A percentile compares a stretch with the other conserved stretches of the same genome.
phyloP scores from a whole-genome alignment of 92 coral and sea anemone species.

The Palythoa grandiflora region DNA sequence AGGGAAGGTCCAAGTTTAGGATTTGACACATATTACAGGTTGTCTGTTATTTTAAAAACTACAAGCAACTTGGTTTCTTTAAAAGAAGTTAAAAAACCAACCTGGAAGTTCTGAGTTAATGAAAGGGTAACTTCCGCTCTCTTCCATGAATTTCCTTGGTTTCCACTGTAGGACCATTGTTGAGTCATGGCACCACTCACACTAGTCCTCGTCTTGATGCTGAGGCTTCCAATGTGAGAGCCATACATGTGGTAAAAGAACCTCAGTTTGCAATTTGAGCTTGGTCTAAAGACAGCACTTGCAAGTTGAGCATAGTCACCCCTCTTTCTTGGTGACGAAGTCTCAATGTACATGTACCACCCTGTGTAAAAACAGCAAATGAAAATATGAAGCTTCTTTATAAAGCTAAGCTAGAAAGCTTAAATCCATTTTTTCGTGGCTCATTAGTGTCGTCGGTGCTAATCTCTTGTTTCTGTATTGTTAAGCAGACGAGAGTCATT shows the following conservation, averaged over 20 bases:
- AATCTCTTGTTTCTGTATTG: no score
- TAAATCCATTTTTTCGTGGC: no score
- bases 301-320: conserved; percentile 85
- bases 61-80: no score
- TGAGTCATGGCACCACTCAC: conserved; percentile 58
- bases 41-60: background rate
- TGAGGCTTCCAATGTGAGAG: conserved; percentile 84
- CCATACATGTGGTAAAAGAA: conserved; percentile 99
- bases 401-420: background rate
- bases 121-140: conserved; percentile 67
- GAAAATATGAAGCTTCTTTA: background rate
- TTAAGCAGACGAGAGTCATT: no score
- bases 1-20: background rate
- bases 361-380: conserved; percentile 59
- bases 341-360: conserved; percentile 92
- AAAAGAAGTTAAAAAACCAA: conserved; percentile 35
- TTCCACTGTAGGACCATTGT: conserved; percentile 80
- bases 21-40: no score
- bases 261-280: conserved; percentile 71
- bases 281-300: conserved; percentile 81
- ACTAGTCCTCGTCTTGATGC: conserved; percentile 83
- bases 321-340: conserved; percentile 90
- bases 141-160: conserved; percentile 86
- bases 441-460: no score
- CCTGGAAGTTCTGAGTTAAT: conserved; percentile 85